phyloP scores from a whole-genome alignment of 2,888 invertebrate species.

The Molanna angustata region DNA sequence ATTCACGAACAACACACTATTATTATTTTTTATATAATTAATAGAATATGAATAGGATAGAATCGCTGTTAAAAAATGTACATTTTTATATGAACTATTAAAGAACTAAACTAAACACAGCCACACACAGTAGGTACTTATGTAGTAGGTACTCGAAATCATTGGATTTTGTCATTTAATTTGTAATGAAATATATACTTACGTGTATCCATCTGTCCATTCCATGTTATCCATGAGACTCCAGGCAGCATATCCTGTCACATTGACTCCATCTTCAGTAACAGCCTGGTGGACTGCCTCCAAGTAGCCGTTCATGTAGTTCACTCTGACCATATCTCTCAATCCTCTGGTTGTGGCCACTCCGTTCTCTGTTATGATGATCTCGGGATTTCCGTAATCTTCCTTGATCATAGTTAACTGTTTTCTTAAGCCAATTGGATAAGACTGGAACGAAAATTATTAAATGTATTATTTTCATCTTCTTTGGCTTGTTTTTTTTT shows the following conservation, averaged over 20 bases:
- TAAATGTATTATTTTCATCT: too few species aligned
- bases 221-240: conserved; percentile 75
- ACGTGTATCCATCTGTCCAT: conserved; percentile 67
- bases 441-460: conserved; percentile 34
- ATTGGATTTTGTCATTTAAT: too few species aligned
- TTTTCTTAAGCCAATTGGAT: conserved; percentile 42
- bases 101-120: too few species aligned
- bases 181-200: conserved; percentile 39
- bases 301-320: conserved; percentile 34
- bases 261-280: conserved; percentile 53
- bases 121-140: too few species aligned
- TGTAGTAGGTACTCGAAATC: too few species aligned
- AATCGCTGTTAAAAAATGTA: background rate
- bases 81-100: too few species aligned
- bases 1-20: too few species aligned
- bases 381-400: conserved; percentile 38
- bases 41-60: too few species aligned
- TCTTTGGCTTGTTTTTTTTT: too few species aligned
- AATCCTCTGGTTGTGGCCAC: conserved; percentile 37
- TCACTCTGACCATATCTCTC: conserved; percentile 32
- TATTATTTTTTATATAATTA: too few species aligned
- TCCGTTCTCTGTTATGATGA: conserved; percentile 43
- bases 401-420: conserved; percentile 41
- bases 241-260: conserved; percentile 68
- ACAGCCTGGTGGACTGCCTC: conserved; percentile 36